Evolutionary conservation across 2,888 invertebrate species (phyloP), one percentile per base, ranked within the genome.

Genomic region (Amaurobius ferox): DNA sequence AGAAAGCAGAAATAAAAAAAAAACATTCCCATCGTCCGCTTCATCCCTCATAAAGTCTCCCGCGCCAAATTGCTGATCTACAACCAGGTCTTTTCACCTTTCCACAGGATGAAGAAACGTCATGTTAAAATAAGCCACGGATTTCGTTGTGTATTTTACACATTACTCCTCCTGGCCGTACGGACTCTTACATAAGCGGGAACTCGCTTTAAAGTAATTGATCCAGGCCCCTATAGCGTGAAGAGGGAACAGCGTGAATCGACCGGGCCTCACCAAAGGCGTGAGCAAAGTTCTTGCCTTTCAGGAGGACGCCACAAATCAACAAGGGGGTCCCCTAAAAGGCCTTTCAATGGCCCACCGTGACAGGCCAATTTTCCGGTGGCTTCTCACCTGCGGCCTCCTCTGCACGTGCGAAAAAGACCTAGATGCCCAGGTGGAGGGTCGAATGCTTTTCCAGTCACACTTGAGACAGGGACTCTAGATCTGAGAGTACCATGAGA

Each of bases 341-440:
- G 68, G 66, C 68, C 80, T 80, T 81, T 81, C 80, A 81, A 81
- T 81, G 40, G 68, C 40, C 80, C 80, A 81, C 80, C 80, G 74
- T 81, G 80, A 81, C 80, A 74, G 80, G 68, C 39, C 79, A 80
- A 81, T 81, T 81, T 81, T 81, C 68, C 80, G 80, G 74, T 81
- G 80, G 74, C 74, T 81, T 81, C 80, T 81, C 80, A 81, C 80
- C 80, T 81, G 80, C 80, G 74, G 44, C 48, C 67, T 32, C 72
- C 48, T 26, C 30, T 81, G 80, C 80, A 79, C 79, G 79, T 80
- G 79, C 73, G 80, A 55, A 39, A 35, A 55, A 1, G 5, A 6
- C 3, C 3, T 23, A 23, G 11, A 23, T 5, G 23, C 23, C 80
- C 55, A 73, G 80, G 67, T 73, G 80, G 64, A 66, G 68, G 19